Base-by-base conservation (phyloP, 1,140 invertebrate species). In the Rhynchophorus ferrugineus region DNA sequence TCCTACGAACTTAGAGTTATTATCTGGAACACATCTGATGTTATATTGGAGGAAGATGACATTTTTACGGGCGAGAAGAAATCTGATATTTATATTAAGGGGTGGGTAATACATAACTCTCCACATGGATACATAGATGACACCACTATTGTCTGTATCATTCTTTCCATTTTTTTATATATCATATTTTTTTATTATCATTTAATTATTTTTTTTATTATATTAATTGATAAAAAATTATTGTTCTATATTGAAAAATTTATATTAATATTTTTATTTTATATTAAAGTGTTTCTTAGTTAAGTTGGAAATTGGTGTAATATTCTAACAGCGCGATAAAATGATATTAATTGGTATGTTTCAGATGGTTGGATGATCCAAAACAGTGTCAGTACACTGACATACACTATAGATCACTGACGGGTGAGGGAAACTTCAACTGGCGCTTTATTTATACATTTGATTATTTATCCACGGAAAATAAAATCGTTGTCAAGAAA, bases 401-500 rank as follows among this genome's bases (percentile, higher is more conserved):
- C 71, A 76, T 92, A 42, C 89, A 93, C 72, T 84, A 79, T 63
- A 79, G 83, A 48, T 91, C 85, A 3, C 61, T 87, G 21, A 83
- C 77, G 1, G 89, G 89, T 1, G 87, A 90, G 60, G 88, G 86
- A 0, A 85, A 85, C 62, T 94, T 94, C 70, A 94, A 94, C 69
- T 94, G 91, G 91, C 72, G 90, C 62, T 93, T 94, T 73, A 73
- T 93, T 33, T 95, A 89, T 64, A 78, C 76, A 7, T 83, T 94
- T 59, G 80, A 82, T 41, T 94, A 92, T 68, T 75, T 87, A 33
- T 77, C 79, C 34, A 78, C 81, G 1, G 89, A 93, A 67, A 80
- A 85, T 61, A 82, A 84, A 69, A 86, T 93, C 61, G 75, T 87
- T 3, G 59, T 74, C 0, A 60, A 55, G 2, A 70, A 66, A 22